Evolutionary conservation across 2,888 invertebrate genomes (phyloP).

Genomic region (Tolmerus cingulatus): DNA sequence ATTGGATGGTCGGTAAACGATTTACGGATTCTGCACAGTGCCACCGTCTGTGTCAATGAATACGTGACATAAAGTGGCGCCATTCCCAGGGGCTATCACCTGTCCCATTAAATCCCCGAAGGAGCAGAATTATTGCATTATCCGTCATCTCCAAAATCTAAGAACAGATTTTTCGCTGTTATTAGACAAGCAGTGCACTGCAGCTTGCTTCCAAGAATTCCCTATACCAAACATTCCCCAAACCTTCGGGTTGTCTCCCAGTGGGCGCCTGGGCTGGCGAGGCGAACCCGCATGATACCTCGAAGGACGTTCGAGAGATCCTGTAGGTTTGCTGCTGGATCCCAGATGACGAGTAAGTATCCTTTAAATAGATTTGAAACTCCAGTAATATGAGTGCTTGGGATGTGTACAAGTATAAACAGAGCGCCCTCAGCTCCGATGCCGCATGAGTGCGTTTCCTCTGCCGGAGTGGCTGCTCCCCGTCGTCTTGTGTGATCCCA

Average conservation of each 20-base stretch:
- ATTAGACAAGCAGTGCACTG: neutral
- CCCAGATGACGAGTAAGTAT: slow-evolving; percentile 18
- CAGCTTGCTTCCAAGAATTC: neutral
- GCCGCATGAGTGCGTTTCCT: neutral
- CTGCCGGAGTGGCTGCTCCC: neutral
- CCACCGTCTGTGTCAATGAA: neutral
- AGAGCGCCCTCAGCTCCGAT: neutral
- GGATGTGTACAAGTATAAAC: neutral
- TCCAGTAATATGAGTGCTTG: neutral
- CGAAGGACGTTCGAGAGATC: neutral
- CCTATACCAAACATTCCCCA: neutral
- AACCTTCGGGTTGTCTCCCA: neutral
- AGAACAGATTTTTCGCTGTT: neutral
- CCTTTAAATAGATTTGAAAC: slow-evolving; percentile 23
- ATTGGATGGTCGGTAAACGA: neutral
- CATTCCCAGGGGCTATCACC: slow-evolving; percentile 24
- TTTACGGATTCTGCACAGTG: neutral
- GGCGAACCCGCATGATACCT: neutral
- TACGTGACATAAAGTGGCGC: slow-evolving; percentile 26
- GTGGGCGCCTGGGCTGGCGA: neutral
- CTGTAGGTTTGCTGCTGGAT: slow-evolving; percentile 4
- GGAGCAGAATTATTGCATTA: slow-evolving; percentile 18
- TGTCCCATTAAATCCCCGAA: neutral
- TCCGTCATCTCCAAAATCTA: neutral
- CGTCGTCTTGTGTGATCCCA: neutral